phyloP scores from a whole-genome alignment of 2,113 vertebrate genomes.

The Podocnemis expansa region DNA sequence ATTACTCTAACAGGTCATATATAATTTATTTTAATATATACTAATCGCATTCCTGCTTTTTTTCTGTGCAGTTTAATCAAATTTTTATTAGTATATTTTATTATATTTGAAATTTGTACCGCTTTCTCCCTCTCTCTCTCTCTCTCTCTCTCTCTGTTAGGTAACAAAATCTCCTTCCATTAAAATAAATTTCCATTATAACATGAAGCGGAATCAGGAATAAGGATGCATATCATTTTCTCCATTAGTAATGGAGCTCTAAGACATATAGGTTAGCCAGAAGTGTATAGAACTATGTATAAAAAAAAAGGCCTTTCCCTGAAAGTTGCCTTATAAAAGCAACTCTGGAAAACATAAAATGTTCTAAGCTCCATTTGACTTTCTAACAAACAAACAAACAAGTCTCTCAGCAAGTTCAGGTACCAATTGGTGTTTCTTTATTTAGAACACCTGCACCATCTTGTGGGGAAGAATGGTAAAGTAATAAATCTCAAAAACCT shows the following conservation, averaged over 20 bases:
- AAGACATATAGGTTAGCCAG: not conserved
- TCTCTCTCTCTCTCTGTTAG: not conserved
- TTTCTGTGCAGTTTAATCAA: not conserved
- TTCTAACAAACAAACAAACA: not conserved
- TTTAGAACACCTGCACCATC: slow-evolving; percentile 64
- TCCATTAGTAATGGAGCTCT: not conserved
- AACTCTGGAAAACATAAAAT: not conserved
- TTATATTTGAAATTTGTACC: not conserved
- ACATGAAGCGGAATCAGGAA: not conserved
- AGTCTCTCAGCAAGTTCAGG: not conserved
- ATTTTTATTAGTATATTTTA: not conserved
- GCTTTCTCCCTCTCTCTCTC: no score
- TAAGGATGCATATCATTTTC: not conserved
- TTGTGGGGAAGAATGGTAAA: slow-evolving; percentile 66
- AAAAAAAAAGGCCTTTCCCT: not conserved
- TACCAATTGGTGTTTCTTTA: not conserved
- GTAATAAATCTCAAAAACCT: slow-evolving; percentile 27
- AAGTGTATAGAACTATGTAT: not conserved
- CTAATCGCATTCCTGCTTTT: not conserved
- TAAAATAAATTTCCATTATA: not conserved
- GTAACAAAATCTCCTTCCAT: not conserved
- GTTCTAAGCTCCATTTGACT: not conserved
- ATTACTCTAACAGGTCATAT: not conserved
- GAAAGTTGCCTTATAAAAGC: not conserved
- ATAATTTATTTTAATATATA: not conserved